Base-by-base conservation (phyloP, 1,140 invertebrate genomes). In the Drosophila nigrodunni region DNA sequence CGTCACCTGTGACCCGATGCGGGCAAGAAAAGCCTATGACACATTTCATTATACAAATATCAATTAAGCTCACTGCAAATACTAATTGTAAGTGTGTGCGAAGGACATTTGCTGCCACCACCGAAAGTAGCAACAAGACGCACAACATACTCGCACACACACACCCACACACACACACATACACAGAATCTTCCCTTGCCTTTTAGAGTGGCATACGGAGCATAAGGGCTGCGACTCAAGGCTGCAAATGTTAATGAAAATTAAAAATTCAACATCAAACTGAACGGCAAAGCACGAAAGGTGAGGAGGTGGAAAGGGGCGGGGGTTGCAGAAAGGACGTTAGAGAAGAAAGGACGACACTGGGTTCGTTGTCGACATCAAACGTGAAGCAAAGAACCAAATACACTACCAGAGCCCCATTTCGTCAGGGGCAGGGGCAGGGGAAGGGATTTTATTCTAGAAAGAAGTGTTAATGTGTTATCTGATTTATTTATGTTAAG, bases 211-310 rank as follows among this genome's bases (percentile, higher is more conserved):
- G 61, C n/a, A 37, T 6, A 7, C 13, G n/a, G 7, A 37, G 50
- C 82, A 74, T 78, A 81, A 78, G 74, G 74, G 78, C 77, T 65
- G 77, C 3, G 25, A 57, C 71, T 71, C 57, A 76, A 76, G 68
- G 74, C 71, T 70, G 75, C 37, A 75, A 80, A 80, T 81, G 76
- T 89, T 89, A 89, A 89, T 89, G 85, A 89, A 89, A 89, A 89
- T 89, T 89, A 89, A 89, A 89, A 89, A 89, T 89, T 89, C 85
- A 89, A 89, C 85, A 89, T 89, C 85, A 89, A 89, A 88, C 64
- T 78, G 61, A 87, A 54, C 59, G 58, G 74, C 73, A 35, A 62
- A 65, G 74, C 54, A 60, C 25, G 41, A 47, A 21, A 21, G 18
- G 18, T 21, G 18, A 21, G 18, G 18, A 21, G 18, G 18, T 21